Evolutionary conservation across 2,888 invertebrate species (phyloP).

Genomic region (Coleophora flavipennella): DNA sequence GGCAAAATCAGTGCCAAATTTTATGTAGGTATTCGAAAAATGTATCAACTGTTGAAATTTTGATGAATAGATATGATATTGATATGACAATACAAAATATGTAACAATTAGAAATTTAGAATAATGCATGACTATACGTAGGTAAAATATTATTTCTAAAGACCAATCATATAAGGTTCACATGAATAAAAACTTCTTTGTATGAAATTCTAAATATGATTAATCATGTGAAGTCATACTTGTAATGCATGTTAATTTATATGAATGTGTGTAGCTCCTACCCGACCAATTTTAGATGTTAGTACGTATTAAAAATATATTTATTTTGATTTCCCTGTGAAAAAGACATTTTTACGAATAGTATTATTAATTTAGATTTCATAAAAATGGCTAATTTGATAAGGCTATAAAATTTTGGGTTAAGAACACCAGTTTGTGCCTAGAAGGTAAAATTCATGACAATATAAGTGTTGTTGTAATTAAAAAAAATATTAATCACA

Average conservation of each 20-base stretch:
- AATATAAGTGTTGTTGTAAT: conserved; percentile 46
- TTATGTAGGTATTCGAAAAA: conserved; percentile 1
- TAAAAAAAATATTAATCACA: conserved; percentile 25
- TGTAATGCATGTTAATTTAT: conserved; percentile 29
- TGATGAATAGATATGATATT: too few relatives aligned
- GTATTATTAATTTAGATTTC: conserved; percentile 71
- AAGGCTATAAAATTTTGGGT: conserved; percentile 63
- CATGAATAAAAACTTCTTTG: background rate
- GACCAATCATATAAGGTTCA: conserved; percentile 1
- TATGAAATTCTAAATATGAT: background rate
- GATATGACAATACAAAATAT: conserved; percentile 3
- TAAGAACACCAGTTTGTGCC: conserved; percentile 67
- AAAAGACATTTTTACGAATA: conserved; percentile 73
- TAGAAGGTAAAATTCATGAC: conserved; percentile 46
- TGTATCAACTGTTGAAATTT: background rate
- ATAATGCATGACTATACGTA: conserved; percentile 1
- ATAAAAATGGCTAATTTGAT: conserved; percentile 34
- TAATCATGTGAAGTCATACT: conserved; percentile 19
- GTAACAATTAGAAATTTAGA: background rate
- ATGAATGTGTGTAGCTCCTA: conserved; percentile 60
- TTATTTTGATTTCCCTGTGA: conserved; percentile 57
- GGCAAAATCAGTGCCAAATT: conserved; percentile 47
- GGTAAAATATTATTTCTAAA: background rate
- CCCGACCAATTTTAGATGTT: conserved; percentile 66
- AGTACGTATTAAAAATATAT: conserved; percentile 58